Evolutionary conservation across 2,113 vertebrate genomes (phyloP), one percentile per base, ranked within the genome.

Genomic region (Bufo bufo): DNA sequence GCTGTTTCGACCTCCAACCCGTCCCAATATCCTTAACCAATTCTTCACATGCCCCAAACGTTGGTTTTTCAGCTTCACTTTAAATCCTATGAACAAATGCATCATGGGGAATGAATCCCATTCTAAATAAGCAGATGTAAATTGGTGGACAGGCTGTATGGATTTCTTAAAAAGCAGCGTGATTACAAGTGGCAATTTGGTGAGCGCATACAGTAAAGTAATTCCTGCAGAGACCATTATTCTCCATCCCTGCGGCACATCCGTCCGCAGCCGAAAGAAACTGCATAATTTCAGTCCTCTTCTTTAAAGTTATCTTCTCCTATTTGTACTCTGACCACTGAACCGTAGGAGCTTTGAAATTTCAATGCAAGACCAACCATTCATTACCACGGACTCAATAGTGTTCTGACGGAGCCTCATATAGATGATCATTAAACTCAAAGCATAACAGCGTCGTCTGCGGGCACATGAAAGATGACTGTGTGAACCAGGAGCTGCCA

Each of bases 171-270:
- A 80, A 33, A 23, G 54, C 54, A 7, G 1, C 59, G 52, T 80
- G 33, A 80, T 80, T 80, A 80, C 77, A 59, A 56, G 52, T 33
- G 52, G 54, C 77, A 59, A 80, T 80, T 58, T 78, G 77, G 50
- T n/a, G 50, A 78, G 75, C 19, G 75, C 20, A 77, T 54, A 52
- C 19, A 77, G 77, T 78, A 54, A 78, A 78, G 50, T 78, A 54
- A 78, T 23, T 78, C 50, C 50, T 78, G 77, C 77, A 4, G n/a
- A 54, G 77, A 80, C 50, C 54, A 59, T 80, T 56, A 80, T 56
- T 54, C 17, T 33, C 16, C 77, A 59, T 80, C 77, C 77, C 54
- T 58, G 54, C 23, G 77, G 77, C 23, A 58, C 77, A 80, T 80
- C n/a, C 13, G 12, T 33, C 54, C 58, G 19, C 45, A 75, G 45